These are phyloP conservation scores for Rhopilema esculentum DNA, from an alignment of 30 jellyfish, hydroid and myxozoan genomes.

Conservation along the genomic window DNA sequence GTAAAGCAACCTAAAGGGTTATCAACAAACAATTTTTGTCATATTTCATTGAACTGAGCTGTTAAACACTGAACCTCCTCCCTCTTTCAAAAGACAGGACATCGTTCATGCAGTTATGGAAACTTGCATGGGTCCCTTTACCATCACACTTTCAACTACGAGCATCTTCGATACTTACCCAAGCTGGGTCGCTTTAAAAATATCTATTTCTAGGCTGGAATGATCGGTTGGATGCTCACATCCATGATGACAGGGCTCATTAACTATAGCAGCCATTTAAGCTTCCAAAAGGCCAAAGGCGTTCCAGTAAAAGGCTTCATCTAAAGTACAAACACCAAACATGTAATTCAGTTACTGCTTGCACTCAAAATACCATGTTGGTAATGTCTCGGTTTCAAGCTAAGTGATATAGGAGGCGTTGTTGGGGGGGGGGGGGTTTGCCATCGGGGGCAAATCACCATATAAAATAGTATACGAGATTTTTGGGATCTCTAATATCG, in stretches of 20 bases:
- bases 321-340: neutral
- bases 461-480: too few species aligned
- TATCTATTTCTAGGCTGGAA: constrained; percentile 17
- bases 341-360: too few species aligned
- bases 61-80: too few species aligned
- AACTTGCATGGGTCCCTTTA: neutral
- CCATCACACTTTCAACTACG: neutral
- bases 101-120: neutral
- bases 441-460: too few species aligned
- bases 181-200: constrained; percentile 62
- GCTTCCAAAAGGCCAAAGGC: neutral
- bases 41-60: too few species aligned
- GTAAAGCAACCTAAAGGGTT: too few species aligned
- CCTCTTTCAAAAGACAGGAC: neutral
- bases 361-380: too few species aligned
- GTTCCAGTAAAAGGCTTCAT: neutral
- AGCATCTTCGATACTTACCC: constrained; percentile 34
- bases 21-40: too few species aligned
- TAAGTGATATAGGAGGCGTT: too few species aligned
- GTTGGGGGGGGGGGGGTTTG: too few species aligned
- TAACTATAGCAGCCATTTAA: constrained; percentile 37
- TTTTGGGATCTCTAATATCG: too few species aligned
- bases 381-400: too few species aligned
- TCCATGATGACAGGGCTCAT: constrained; percentile 33
- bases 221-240: constrained; percentile 24